A percentile compares a stretch with the other conserved stretches of the same genome.
Conservation (phyloP, 2,888 invertebrate species). For the Machimus rusticus region DNA sequence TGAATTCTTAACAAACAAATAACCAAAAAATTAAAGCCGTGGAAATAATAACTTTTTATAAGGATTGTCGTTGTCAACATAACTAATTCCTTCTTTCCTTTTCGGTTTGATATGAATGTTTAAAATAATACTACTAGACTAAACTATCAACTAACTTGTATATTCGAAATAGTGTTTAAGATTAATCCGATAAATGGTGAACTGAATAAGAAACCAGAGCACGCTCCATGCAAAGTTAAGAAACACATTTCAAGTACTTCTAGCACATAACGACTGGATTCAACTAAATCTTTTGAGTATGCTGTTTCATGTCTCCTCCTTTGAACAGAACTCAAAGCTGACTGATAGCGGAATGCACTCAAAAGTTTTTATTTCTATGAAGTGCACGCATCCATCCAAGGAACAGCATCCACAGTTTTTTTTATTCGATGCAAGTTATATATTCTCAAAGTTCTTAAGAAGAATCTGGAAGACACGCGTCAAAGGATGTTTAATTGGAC, state of each 20-base stretch:
- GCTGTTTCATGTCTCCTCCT: neutral
- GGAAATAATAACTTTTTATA: neutral
- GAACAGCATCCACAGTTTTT: neutral
- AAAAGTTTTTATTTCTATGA: neutral
- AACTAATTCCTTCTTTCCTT: neutral
- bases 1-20: too few species aligned
- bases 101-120: neutral
- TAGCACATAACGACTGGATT: too few species aligned
- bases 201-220: neutral
- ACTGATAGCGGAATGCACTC: neutral
- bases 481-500: slow-evolving; percentile 40
- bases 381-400: neutral
- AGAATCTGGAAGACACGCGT: slow-evolving; percentile 16
- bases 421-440: neutral
- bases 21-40: too few species aligned
- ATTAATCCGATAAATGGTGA: neutral
- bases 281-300: neutral
- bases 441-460: slow-evolving; percentile 1
- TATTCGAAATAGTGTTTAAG: neutral
- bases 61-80: neutral
- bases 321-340: neutral
- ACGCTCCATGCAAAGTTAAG: neutral
- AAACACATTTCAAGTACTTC: neutral
- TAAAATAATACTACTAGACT: neutral
- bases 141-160: neutral